phyloP scores from a whole-genome alignment of 2,113 vertebrate species.

The Petroica traversi region DNA sequence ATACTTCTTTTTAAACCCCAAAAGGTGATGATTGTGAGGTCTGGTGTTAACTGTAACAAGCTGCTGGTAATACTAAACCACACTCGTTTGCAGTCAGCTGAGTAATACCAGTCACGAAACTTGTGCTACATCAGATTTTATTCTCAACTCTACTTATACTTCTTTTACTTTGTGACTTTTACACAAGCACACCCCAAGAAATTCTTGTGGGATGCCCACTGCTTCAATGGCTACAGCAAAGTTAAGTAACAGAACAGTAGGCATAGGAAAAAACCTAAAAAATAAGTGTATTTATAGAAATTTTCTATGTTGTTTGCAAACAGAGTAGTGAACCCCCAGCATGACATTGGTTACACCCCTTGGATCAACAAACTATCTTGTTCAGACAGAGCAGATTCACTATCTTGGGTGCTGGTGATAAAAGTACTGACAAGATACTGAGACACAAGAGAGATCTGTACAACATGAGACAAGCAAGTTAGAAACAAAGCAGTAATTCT shows the following conservation, averaged over 20 bases:
- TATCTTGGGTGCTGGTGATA: not conserved
- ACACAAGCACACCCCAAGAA: not conserved
- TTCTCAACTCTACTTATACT: not conserved
- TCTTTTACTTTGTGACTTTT: not conserved
- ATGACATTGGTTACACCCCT: not conserved
- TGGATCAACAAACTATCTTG: not conserved
- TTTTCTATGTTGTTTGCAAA: not conserved
- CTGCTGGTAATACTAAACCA: not conserved
- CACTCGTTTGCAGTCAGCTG: too few relatives aligned
- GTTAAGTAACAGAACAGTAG: not conserved
- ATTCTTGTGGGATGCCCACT: not conserved
- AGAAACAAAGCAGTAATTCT: not conserved
- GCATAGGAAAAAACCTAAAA: fast-evolving
- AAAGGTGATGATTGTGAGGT: not conserved
- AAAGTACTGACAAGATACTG: not conserved
- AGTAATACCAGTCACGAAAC: not conserved
- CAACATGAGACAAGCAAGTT: not conserved
- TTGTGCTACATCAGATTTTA: not conserved
- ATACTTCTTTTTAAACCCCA: not conserved
- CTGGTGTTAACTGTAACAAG: not conserved
- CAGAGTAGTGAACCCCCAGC: not conserved
- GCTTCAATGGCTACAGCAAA: not conserved
- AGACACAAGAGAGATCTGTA: not conserved
- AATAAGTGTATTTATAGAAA: not conserved
- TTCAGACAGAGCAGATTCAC: not conserved